Evolutionary conservation across 2,113 vertebrate species (phyloP).

Genomic region (Elanoides forficatus): DNA sequence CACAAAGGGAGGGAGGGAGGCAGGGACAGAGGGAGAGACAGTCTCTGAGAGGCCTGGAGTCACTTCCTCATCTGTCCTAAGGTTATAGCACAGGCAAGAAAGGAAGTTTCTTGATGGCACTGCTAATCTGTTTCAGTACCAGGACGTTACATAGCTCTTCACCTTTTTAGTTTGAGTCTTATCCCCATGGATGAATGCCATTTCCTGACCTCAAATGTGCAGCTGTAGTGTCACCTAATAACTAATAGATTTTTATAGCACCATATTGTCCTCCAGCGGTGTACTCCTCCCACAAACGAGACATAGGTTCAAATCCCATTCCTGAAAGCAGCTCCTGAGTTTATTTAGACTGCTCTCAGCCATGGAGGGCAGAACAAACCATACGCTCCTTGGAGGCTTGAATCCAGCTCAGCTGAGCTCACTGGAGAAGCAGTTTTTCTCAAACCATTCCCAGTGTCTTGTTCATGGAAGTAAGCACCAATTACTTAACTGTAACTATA

Average conservation of each 20-base stretch:
- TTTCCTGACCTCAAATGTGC: neutral
- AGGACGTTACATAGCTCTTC: neutral
- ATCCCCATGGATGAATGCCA: neutral
- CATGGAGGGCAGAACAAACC: neutral
- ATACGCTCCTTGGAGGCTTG: rapidly evolving
- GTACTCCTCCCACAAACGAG: neutral
- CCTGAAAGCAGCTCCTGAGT: neutral
- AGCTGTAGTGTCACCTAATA: neutral
- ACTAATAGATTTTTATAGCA: neutral
- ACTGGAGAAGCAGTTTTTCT: neutral
- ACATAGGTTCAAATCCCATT: neutral
- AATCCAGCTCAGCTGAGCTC: neutral
- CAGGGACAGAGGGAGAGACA: neutral
- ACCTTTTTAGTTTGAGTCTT: neutral
- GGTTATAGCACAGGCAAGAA: neutral
- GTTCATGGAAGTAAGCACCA: neutral
- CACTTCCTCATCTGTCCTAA: neutral
- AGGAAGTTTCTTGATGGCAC: neutral
- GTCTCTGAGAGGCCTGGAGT: neutral
- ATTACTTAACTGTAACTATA: neutral
- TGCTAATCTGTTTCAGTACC: neutral
- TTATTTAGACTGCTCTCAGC: neutral
- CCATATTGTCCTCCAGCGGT: neutral
- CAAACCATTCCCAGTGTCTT: neutral
- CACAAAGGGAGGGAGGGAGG: neutral